Evolutionary conservation across 2,888 invertebrate species (phyloP), one percentile per base, ranked within the genome.

Genomic region (Pogonocherus hispidulus): DNA sequence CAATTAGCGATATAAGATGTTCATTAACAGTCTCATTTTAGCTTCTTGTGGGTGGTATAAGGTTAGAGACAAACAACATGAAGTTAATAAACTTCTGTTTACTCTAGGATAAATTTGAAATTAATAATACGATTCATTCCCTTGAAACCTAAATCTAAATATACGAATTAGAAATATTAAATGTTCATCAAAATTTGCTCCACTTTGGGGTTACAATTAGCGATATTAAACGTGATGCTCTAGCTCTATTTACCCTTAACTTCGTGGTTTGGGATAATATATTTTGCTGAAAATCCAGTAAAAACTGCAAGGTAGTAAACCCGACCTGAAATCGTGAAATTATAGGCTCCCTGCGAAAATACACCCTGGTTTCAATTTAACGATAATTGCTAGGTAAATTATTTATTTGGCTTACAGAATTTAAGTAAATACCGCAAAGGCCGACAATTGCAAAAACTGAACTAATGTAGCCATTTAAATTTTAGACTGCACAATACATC

Each of bases 391-490:
- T n/a, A 9, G 37, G 8, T 37, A 37, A 37, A 37, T 37, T 37
- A 37, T 37, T 37, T 37, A 37, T 8, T 8, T 37, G 37, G 37
- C 37, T n/a, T 37, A n/a, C 9, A 41, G 14, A 41, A 51, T 51
- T 51, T 22, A 51, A 23, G 22, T 51, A 35, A 54, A 35, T 35
- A 0, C 35, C 16, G 35, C 16, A 54, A 18, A 35, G 19, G 16
- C 6, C 14, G 54, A 6, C 18, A 35, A 32, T 54, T 54, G 63
- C 46, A 32, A 63, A 63, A 63, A 63, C 27, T 63, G 52, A 54
- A 54, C 54, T 44, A 63, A 63, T 63, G 54, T 63, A 63, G 54
- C 32, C 32, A 63, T 63, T 63, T 63, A 63, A 54, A 63, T 63
- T 44, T 63, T 54, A 63, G 32, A 54, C 54, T 44, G 54, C 54